Base-by-base conservation (phyloP, 2,113 vertebrate genomes). In the Leptodactylus fuscus region DNA sequence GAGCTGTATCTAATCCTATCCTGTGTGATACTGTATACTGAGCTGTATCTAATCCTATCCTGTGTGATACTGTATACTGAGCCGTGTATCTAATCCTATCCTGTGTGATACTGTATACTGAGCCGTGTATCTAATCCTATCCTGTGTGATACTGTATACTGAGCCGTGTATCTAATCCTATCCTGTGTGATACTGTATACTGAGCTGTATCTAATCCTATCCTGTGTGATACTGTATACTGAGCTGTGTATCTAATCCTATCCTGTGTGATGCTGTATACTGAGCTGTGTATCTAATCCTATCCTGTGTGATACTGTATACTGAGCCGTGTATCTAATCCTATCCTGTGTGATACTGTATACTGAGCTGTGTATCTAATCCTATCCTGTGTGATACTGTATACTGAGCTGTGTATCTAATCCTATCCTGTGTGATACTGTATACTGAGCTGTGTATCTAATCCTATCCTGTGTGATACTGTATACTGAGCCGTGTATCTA, bases 391-490 rank as follows among this genome's bases (percentile, higher is more conserved):
- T 58, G 53, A 58, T 58, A 58, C 22, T 58, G 53, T 9, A 20
- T 58, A n/a, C n/a, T n/a, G n/a, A n/a, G 53, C 53, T 58, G 53
- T 58, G n/a, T n/a, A 58, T 58, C 53, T 58, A 58, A 58, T n/a
- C 53, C 20, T 58, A 5, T 24, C 53, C 5, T 58, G 53, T 58
- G 53, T 58, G 7, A 58, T 58, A 58, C 53, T 58, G 53, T 3
- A 15, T 58, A 12, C 53, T 58, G 53, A 22, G 20, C 22, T 16
- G 22, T 58, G 53, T 58, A 51, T 51, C 49, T 58, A 58, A 58
- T n/a, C 53, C 53, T 58, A 5, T 58, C 22, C 4, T 24, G 53
- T 58, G 53, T 58, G 53, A 58, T 58, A 58, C 53, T 58, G 53
- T 4, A 20, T 58, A 7, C 53, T 58, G n/a, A n/a, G n/a, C n/a